Evolutionary conservation across 2,888 invertebrate genomes (phyloP).

Genomic region (Lottia scabra): DNA sequence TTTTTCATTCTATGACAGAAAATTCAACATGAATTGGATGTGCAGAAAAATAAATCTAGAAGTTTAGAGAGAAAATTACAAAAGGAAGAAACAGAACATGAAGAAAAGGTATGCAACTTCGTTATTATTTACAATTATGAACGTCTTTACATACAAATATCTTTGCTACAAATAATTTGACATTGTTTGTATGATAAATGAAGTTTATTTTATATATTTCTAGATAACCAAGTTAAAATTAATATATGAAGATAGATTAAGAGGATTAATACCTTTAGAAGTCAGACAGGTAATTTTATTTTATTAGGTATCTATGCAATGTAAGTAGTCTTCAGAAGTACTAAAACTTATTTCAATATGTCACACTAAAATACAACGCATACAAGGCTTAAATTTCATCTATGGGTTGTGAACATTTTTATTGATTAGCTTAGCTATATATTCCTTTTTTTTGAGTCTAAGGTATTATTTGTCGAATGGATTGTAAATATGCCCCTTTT

Average conservation of each 20-base stretch:
- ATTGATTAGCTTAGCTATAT: not conserved
- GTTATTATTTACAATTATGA: not conserved
- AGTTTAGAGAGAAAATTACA: constrained; percentile 52
- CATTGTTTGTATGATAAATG: no score
- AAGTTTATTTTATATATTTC: constrained; percentile 4
- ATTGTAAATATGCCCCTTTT: no score
- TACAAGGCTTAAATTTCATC: no score
- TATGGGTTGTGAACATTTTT: not conserved
- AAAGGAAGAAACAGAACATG: constrained; percentile 49
- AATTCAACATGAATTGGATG: constrained; percentile 54
- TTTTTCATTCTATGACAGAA: constrained; percentile 34
- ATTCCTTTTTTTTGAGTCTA: no score
- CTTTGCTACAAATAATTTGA: no score
- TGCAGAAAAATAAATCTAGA: constrained; percentile 43
- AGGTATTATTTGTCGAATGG: no score
- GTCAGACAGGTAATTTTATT: constrained; percentile 54
- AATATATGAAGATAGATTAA: constrained; percentile 57
- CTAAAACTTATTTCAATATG: no score
- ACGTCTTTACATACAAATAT: not conserved
- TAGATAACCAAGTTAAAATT: constrained; percentile 57
- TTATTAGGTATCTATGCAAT: no score
- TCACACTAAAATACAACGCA: no score
- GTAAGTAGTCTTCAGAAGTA: no score
- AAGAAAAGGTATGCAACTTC: constrained; percentile 48
- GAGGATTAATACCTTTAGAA: constrained; percentile 56